These are phyloP conservation scores for Clusia tigrina DNA, from an alignment of 2,888 invertebrate genomes.

Conservation along the genomic window DNA sequence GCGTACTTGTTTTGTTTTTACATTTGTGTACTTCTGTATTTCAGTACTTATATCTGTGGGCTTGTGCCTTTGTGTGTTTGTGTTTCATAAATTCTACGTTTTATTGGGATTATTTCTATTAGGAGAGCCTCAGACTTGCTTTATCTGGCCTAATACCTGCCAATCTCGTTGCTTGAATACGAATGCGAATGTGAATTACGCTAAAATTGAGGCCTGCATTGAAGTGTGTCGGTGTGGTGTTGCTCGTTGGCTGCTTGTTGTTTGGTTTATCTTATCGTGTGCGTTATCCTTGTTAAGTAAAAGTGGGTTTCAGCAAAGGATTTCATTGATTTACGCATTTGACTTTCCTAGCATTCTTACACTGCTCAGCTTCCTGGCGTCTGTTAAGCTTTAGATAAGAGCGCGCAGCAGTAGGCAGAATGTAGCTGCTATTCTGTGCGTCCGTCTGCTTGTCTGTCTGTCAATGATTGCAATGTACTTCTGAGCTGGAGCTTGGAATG, in stretches of 20 bases:
- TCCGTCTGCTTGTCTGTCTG: not conserved
- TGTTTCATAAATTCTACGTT: not conserved
- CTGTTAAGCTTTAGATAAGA: not conserved
- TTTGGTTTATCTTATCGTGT: not conserved
- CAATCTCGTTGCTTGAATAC: conserved; percentile 30
- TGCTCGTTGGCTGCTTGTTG: conserved; percentile 2
- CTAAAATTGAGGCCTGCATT: conserved; percentile 30
- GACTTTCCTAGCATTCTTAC: not conserved
- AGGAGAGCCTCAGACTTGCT: conserved; percentile 2
- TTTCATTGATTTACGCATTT: conserved; percentile 29
- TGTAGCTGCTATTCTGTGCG: not conserved
- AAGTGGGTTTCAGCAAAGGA: conserved; percentile 22
- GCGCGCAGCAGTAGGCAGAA: not conserved
- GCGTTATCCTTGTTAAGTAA: conserved; percentile 25
- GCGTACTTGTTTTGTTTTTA: not conserved
- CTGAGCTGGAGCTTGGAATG: too few species aligned
- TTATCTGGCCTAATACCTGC: conserved; percentile 35
- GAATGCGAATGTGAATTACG: conserved; percentile 36
- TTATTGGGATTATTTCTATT: not conserved
- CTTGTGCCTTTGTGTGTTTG: too few species aligned
- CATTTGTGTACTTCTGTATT: not conserved
- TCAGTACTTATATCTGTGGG: too few species aligned
- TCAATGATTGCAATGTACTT: not conserved
- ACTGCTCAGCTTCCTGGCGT: not conserved
- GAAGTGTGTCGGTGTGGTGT: not conserved